Evolutionary conservation across 2,888 invertebrate genomes (phyloP).

Genomic region (Agapostemon virescens): DNA sequence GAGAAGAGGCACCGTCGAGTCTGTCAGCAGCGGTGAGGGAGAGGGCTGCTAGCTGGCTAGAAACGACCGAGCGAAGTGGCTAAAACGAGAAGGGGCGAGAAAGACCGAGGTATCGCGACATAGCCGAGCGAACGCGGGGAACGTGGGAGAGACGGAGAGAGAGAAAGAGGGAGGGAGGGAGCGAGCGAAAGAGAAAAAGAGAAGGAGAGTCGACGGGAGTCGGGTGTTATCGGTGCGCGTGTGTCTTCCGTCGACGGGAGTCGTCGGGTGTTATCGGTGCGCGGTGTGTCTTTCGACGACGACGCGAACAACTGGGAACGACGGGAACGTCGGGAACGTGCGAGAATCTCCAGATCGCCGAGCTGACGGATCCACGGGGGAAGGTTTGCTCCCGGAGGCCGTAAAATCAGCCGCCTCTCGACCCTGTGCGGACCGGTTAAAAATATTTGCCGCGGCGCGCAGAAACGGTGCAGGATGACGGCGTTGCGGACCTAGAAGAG

Average conservation of each 20-base stretch:
- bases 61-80: background rate
- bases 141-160: background rate
- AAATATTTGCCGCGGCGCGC: conserved; percentile 45
- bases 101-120: background rate
- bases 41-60: background rate
- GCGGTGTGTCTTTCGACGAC: conserved; percentile 43
- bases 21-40: conserved; percentile 22
- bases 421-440: conserved; percentile 39
- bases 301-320: conserved; percentile 39
- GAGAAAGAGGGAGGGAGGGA: background rate
- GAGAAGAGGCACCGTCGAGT: conserved; percentile 10
- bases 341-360: conserved; percentile 17
- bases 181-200: background rate
- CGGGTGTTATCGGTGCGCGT: conserved; percentile 24
- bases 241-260: conserved; percentile 38
- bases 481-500: conserved; percentile 52
- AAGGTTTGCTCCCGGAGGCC: conserved; percentile 21
- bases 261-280: conserved; percentile 20
- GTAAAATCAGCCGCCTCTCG: conserved; percentile 23
- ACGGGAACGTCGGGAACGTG: conserved; percentile 23
- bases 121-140: background rate
- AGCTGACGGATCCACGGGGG: conserved; percentile 40
- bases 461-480: conserved; percentile 52
- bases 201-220: conserved; percentile 1
- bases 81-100: background rate